Evolutionary conservation across 1,140 invertebrate species (phyloP), one percentile per base, ranked within the genome.

Genomic region (Nilaparvata lugens): DNA sequence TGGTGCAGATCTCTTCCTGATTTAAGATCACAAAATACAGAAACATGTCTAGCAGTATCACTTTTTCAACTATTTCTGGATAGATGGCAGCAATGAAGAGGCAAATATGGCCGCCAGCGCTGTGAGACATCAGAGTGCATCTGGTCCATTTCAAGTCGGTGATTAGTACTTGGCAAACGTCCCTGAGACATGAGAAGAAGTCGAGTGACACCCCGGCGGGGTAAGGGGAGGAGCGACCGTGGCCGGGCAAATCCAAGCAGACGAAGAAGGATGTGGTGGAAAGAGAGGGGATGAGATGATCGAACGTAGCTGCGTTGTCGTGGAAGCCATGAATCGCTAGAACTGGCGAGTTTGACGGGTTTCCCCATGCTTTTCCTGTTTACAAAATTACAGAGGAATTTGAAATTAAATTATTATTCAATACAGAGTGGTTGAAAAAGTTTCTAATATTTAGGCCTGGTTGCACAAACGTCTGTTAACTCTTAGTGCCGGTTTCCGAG

Each of bases 221-320:
- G 58, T 81, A 79, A 40, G 77, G 76, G 56, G 81, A 81, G 4
- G 86, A 88, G 11, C 72, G 73, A 2, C 88, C 88, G 73, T 88
- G 85, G 2, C 84, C 83, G 5, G 85, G 85, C 61, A 87, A 73
- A 70, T 88, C 86, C 25, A 87, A 72, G 66, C 78, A 78, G 5
- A 87, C 78, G 61, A 83, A 83, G 63, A 81, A 83, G 65, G 77
- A 81, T 3, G 73, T 66, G 45, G 70, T 65, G 2, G 83, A 43
- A 89, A 71, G 14, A 79, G 62, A 18, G 78, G 72, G n/a, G 38
- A 86, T 75, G 4, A 90, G 72, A 19, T 75, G 75, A 59, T 85
- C 78, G 70, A 86, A 89, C n/a, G 80, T 73, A 7, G 79, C 81
- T 21, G 81, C 79, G 66, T 88, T 87, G 66, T 86, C 84, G 58